Evolutionary conservation across 2,113 vertebrate species (phyloP), one percentile per base, ranked within the genome.

Genomic region (Gnathonemus longibarbis): DNA sequence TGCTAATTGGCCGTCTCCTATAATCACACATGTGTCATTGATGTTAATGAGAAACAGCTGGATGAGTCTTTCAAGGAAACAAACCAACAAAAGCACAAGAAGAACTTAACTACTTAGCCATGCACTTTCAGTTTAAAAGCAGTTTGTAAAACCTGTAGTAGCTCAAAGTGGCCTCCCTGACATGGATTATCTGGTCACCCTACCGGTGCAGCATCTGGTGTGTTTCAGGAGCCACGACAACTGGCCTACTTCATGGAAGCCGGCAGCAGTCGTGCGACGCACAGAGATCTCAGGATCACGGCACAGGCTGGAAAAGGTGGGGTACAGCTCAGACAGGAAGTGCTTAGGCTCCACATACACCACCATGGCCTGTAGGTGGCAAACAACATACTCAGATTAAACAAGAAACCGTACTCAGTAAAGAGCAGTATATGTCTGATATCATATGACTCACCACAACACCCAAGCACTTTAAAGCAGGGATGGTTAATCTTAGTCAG

Each of bases 251-350:
- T 99, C 97, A 93, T 98, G 97, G 94, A 98, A 98, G 94, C 96
- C 97, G 92, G 96, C 94, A 88, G 98, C 98, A 91, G 97, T 96
- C 7, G 97, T 97, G 86, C 96, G 96, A 91, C 98, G 96, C 88
- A 99, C 97, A 7, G 97, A 95, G 93, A 97, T 95, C 93, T 98
- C 97, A 0, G 97, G 98, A 91, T 99, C 98, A 89, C 97, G 96
- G 91, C 98, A 99, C 52, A 99, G 97, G 93, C 97, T 96, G 90
- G 97, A 98, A 91, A 99, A 98, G 17, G 97, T 96, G 46, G 97
- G 95, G 93, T 98, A 97, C 27, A 99, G 95, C 90, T 98, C 97
- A 91, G 96, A 95, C 95, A 96, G 95, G 93, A 98, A 99, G 93
- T 96, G 97, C 94, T 97, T 96, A 2, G 97, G 95, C 91, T 98